Conservation (phyloP, 2,797 vertebrate genomes). For the Manis pentadactyla region DNA sequence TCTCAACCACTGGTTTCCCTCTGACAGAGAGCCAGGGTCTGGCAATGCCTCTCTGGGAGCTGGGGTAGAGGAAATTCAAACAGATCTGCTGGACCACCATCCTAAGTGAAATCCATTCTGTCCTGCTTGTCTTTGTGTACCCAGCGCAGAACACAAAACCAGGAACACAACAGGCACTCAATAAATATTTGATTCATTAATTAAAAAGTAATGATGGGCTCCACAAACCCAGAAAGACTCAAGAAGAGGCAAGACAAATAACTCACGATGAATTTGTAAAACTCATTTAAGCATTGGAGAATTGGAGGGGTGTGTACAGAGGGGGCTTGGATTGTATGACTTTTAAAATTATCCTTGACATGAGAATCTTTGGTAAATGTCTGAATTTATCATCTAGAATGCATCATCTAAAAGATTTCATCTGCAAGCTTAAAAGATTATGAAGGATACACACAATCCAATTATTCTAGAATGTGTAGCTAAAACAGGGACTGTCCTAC, state of each 20-base stretch:
- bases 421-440: not conserved
- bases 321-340: too few relatives aligned
- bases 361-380: not conserved
- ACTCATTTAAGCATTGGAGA: not conserved
- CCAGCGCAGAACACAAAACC: not conserved
- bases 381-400: slow-evolving; percentile 4
- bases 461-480: not conserved
- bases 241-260: not conserved
- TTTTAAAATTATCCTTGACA: not conserved
- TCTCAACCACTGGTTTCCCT: not conserved
- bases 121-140: not conserved
- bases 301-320: not conserved
- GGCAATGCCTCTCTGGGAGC: not conserved
- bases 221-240: not conserved
- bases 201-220: not conserved
- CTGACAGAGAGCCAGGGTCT: not conserved
- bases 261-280: not conserved
- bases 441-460: not conserved
- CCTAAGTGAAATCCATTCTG: not conserved
- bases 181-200: slow-evolving; percentile 12
- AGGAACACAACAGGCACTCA: not conserved
- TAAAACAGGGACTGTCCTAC: not conserved
- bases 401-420: not conserved
- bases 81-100: not conserved
- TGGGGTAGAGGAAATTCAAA: not conserved